Evolutionary conservation across 2,888 invertebrate species (phyloP), one percentile per base, ranked within the genome.

Genomic region (Neocrepidodera transversa): DNA sequence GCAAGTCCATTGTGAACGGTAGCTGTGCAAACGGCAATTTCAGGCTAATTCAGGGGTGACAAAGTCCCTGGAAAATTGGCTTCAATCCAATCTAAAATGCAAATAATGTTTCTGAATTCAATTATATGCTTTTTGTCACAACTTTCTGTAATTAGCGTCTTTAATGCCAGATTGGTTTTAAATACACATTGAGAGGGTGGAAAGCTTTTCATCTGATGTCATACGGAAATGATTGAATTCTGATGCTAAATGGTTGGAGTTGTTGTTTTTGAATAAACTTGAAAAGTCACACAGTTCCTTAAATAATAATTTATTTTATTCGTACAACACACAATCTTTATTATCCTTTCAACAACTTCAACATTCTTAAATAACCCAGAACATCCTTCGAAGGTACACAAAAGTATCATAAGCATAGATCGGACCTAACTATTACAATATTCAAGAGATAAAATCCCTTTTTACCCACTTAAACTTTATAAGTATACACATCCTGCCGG

Each of bases 31-130:
- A 69, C 63, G 56, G 66, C 64, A 43, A 62, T 62, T 62, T 42
- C 32, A 30, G 18, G 55, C 56, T 57, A 64, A 61, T 62, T 64
- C 53, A 30, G 68, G 70, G 72, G 72, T 71, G 75, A 73, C 74
- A 76, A 72, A 75, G 73, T 70, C 71, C 64, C 72, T 71, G 71
- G 74, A 76, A 75, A 78, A 76, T 77, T 77, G 76, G 72, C 72
- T 68, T 62, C 68, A 70, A 74, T 76, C 75, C 74, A 76, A 77
- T 76, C 74, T 76, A 74, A 72, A 74, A 76, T 76, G 76, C 76
- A 76, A 76, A 77, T 77, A 68, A 66, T 66, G 63, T 64, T 66
- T 52, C 57, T 53, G 60, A 62, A 70, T 70, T 68, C 68, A 68
- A 70, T 70, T 70, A 70, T 66, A 67, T 63, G 63, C 64, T 67